Evolutionary conservation across 2,888 invertebrate species (phyloP), one percentile per base, ranked within the genome.

Genomic region (Ichneumoninae sp.): DNA sequence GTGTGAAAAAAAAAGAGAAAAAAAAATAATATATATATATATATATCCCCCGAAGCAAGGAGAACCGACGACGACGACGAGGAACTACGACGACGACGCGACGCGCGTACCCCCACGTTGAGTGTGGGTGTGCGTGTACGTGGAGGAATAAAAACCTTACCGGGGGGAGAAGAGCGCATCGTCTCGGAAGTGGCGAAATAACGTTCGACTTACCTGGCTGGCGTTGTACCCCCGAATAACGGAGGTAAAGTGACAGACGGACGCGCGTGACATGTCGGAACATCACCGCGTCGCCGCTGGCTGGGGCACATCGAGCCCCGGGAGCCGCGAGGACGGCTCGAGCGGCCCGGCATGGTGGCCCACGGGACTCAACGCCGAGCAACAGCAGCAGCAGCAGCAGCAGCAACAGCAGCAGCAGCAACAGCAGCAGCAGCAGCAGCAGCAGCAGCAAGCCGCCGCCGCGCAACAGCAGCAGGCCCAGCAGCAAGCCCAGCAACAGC

Each of bases 201-300:
- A 82, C 70, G 77, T 68, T 74, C 66, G 75, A 19, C 52, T 73
- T 83, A 83, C 81, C 65, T 44, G 30, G 44, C 60, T 47, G 60
- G 73, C 47, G 33, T 65, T 63, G 74, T 80, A 26, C 57, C 78
- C 81, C 40, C 40, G 40, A 81, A 76, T 68, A 88, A 88, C 88
- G 89, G 89, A 87, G 88, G 88, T 87, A 88, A 91, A 89, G 88
- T 89, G 90, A 90, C 89, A 88, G 89, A 89, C 87, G 88, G 88
- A 88, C 89, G 87, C 87, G 88, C 85, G 89, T 88, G 91, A 90
- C 90, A 95, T 96, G 96, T 95, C 96, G 94, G 96, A 96, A 94
- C 95, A 95, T 94, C 95, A 95, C 94, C 94, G 95, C 91, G 95
- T 95, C 92, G 95, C 95, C 94, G 95, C 95, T 95, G 95, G 95